phyloP scores from a whole-genome alignment of 2,113 vertebrate genomes.

The Kryptolebias marmoratus region DNA sequence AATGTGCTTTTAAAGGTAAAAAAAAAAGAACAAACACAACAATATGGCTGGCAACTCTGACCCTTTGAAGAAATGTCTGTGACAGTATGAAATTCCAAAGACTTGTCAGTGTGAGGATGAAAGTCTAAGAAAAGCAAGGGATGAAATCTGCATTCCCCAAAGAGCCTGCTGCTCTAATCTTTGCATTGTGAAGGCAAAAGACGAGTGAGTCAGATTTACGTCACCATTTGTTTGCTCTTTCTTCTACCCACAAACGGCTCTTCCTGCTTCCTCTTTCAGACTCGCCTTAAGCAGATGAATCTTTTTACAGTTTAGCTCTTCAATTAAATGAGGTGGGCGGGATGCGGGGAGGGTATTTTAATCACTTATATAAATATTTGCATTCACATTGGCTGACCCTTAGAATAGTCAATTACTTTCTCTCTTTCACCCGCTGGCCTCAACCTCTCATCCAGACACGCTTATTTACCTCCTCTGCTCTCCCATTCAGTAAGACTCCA shows the following conservation, averaged over 20 bases:
- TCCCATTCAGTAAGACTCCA: slow-evolving; percentile 71
- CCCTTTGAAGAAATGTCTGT: slow-evolving; percentile 76
- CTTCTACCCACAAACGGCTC: slow-evolving; percentile 73
- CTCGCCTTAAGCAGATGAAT: slow-evolving; percentile 78
- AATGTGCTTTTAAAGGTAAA: slow-evolving; percentile 41
- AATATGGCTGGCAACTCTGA: slow-evolving; percentile 51
- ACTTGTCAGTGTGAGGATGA: slow-evolving; percentile 75
- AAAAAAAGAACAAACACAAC: slow-evolving; percentile 45
- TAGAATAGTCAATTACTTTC: slow-evolving; percentile 76
- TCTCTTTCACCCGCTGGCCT: slow-evolving; percentile 67
- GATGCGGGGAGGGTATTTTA: slow-evolving; percentile 77
- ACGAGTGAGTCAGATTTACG: slow-evolving; percentile 83
- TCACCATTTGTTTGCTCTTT: slow-evolving; percentile 79
- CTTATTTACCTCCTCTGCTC: slow-evolving; percentile 78
- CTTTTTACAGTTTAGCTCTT: slow-evolving; percentile 77
- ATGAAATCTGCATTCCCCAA: slow-evolving; percentile 75
- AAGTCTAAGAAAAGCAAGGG: slow-evolving; percentile 78
- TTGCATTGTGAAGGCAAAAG: slow-evolving; percentile 79
- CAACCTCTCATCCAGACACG: slow-evolving; percentile 72
- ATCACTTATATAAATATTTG: slow-evolving; percentile 85
- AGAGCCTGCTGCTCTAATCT: slow-evolving; percentile 78
- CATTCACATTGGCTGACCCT: slow-evolving; percentile 79
- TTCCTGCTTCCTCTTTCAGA: slow-evolving; percentile 78
- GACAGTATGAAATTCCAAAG: slow-evolving; percentile 81
- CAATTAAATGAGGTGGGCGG: slow-evolving; percentile 82